Percentiles rank a stretch among this genome's conserved stretches.
phyloP scores from a whole-genome alignment of 2,888 invertebrate species.

The Uropetala carovei region DNA sequence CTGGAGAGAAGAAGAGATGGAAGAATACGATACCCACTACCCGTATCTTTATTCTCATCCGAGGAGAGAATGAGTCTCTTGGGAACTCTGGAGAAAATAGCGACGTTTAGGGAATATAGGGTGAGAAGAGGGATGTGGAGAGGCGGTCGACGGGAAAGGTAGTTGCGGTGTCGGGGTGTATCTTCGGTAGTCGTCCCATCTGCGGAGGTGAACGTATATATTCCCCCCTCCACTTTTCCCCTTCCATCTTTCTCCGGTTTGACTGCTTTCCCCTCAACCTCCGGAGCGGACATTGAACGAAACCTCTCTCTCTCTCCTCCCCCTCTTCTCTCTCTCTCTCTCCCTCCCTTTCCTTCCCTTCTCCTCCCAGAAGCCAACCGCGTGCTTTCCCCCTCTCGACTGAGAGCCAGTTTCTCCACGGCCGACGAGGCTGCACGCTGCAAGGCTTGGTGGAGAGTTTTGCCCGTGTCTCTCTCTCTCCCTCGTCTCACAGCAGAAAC shows the following conservation, averaged over 20 bases:
- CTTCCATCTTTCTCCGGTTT: not conserved
- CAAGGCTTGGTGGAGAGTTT: not conserved
- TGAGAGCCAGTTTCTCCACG: not conserved
- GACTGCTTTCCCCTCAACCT: conserved; percentile 7
- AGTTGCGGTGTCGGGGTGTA: not conserved
- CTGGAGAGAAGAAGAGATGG: not conserved
- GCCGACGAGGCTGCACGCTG: conserved; percentile 25
- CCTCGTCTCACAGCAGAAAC: not conserved
- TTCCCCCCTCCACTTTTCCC: not conserved
- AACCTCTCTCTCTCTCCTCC: not conserved
- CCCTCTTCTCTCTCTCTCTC: not conserved
- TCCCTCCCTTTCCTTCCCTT: too few relatives aligned
- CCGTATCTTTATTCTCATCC: not conserved
- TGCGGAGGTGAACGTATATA: not conserved
- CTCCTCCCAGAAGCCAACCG: not conserved
- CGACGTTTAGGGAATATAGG: not conserved
- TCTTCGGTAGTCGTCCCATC: not conserved
- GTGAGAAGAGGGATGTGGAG: not conserved
- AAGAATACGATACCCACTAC: not conserved
- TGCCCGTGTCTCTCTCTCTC: not conserved
- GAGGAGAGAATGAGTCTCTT: too few relatives aligned
- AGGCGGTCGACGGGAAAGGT: not conserved
- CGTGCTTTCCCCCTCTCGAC: not conserved
- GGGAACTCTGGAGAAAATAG: too few relatives aligned
- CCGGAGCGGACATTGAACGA: too few relatives aligned